phyloP scores from a whole-genome alignment of 2,888 invertebrate species.

The Pemphredon lugubris region DNA sequence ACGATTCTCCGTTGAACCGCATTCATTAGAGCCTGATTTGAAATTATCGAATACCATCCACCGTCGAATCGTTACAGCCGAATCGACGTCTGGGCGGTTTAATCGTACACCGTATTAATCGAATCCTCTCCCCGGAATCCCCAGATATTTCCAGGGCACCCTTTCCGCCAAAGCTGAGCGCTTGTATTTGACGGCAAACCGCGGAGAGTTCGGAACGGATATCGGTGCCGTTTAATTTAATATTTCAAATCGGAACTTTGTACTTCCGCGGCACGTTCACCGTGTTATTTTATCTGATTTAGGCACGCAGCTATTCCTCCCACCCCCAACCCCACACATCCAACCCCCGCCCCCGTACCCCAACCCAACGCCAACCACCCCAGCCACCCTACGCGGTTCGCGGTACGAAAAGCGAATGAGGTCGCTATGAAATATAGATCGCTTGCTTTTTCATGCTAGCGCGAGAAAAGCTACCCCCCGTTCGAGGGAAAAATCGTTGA shows the following conservation, averaged over 20 bases:
- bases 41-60: too few relatives aligned
- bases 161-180: too few relatives aligned
- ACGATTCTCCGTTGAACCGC: too few relatives aligned
- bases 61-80: too few relatives aligned
- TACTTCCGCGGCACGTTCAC: background rate
- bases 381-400: too few relatives aligned
- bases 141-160: background rate
- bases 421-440: background rate
- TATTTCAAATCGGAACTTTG: slow-evolving; percentile 7
- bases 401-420: background rate
- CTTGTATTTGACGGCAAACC: too few relatives aligned
- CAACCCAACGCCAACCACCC: too few relatives aligned
- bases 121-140: background rate
- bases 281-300: slow-evolving; percentile 3
- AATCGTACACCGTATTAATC: too few relatives aligned
- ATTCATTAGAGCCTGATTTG: too few relatives aligned
- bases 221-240: slow-evolving; percentile 24
- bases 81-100: too few relatives aligned
- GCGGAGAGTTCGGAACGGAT: slow-evolving; percentile 2
- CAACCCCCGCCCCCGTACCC: too few relatives aligned
- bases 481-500: background rate
- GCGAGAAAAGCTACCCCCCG: background rate
- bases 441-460: background rate
- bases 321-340: too few relatives aligned
- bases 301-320: background rate